phyloP scores from a whole-genome alignment of 2,113 vertebrate genomes.

The Paedocypris sp. region DNA sequence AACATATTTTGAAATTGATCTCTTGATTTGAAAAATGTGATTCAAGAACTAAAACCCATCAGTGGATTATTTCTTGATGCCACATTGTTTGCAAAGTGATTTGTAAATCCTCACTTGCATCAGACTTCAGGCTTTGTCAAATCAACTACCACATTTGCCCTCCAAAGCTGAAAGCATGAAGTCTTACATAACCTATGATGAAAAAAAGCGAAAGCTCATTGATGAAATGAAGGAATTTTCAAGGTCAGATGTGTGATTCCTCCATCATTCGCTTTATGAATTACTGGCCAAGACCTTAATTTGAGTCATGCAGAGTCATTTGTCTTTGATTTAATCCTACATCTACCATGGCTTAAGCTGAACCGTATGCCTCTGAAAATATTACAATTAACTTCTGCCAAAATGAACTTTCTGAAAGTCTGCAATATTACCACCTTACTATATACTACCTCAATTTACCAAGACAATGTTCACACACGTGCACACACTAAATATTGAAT shows the following conservation, averaged over 20 bases:
- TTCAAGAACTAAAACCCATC: no score
- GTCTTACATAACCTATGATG: neutral
- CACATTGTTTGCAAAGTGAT: neutral
- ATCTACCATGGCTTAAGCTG: constrained; percentile 5
- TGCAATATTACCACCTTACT: neutral
- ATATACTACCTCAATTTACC: no score
- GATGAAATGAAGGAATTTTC: neutral
- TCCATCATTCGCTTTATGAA: neutral
- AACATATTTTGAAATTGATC: no score
- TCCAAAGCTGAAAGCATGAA: neutral
- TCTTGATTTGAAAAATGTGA: no score
- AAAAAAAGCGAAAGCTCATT: neutral
- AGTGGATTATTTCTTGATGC: no score
- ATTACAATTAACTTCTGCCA: constrained; percentile 4
- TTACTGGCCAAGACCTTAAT: constrained; percentile 11
- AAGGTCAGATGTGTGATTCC: neutral
- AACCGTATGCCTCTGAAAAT: constrained; percentile 5
- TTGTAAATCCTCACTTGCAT: neutral
- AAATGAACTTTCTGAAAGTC: neutral
- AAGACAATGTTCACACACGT: no score
- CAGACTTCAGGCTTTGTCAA: neutral
- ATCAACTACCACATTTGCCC: neutral
- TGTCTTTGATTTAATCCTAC: constrained; percentile 19
- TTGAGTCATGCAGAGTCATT: constrained; percentile 5
- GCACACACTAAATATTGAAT: no score